A percentile compares a stretch with the other conserved stretches of the same genome.
These are phyloP conservation scores for Myodes glareolus DNA, from an alignment of 2,113 vertebrate species.

Conservation along the genomic window DNA sequence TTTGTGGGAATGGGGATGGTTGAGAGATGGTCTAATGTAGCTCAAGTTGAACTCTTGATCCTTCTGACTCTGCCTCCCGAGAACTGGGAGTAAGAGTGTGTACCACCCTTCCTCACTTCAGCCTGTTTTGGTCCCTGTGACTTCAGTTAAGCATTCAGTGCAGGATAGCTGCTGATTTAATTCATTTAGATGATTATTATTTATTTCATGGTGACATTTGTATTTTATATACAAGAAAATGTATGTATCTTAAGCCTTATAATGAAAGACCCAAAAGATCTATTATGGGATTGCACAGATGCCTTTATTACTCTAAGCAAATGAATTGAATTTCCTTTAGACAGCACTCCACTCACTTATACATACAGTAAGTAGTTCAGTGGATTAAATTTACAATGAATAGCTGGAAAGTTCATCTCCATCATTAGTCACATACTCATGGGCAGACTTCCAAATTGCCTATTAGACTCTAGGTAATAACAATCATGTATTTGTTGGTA, in stretches of 20 bases:
- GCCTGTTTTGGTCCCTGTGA: background rate
- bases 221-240: background rate
- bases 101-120: background rate
- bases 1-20: too few relatives aligned
- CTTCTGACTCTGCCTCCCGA: background rate
- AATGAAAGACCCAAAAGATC: conserved; percentile 37
- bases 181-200: conserved; percentile 28
- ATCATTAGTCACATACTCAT: background rate
- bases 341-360: conserved; percentile 75
- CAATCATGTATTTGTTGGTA: background rate
- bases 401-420: conserved; percentile 40
- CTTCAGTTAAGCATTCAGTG: conserved; percentile 10
- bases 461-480: conserved; percentile 19
- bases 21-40: background rate
- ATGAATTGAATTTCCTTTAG: conserved; percentile 69
- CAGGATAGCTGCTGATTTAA: background rate
- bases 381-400: conserved; percentile 65
- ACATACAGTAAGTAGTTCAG: conserved; percentile 75
- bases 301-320: conserved; percentile 88
- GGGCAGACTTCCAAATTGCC: background rate
- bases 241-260: background rate
- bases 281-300: conserved; percentile 76
- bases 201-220: background rate
- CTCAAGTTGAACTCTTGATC: background rate
- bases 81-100: background rate